Conservation (phyloP, 2,113 vertebrate genomes). For the Tupaia tana region DNA sequence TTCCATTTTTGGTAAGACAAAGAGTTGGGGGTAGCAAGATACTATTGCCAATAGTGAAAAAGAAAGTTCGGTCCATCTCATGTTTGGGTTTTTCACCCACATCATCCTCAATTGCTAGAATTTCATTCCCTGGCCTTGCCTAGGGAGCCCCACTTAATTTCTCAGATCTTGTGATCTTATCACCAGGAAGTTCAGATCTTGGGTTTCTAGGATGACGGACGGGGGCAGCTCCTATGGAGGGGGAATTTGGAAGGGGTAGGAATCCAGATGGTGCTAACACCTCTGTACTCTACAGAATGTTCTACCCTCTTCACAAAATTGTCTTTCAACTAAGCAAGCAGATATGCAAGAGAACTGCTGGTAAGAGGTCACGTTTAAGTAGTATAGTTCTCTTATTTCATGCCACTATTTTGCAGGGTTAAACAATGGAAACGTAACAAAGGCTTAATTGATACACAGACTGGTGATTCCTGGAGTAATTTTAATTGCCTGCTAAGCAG, state of each 20-base stretch:
- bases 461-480: constrained; percentile 17
- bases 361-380: not conserved
- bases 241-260: not conserved
- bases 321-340: constrained; percentile 18
- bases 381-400: constrained; percentile 27
- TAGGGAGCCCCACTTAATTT: not conserved
- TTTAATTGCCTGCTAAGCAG: constrained; percentile 36
- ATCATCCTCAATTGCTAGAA: not conserved
- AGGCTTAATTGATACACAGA: constrained; percentile 22
- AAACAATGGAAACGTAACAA: constrained; percentile 37
- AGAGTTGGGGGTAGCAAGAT: not conserved
- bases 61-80: constrained; percentile 9
- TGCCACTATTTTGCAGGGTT: constrained; percentile 36
- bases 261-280: not conserved
- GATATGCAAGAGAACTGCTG: not conserved
- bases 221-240: too few species aligned
- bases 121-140: not conserved
- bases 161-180: not conserved
- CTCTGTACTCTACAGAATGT: not conserved
- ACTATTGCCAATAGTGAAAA: not conserved
- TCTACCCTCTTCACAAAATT: constrained; percentile 4
- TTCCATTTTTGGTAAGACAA: constrained; percentile 69
- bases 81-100: constrained; percentile 29
- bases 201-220: not conserved
- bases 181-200: not conserved